These are phyloP conservation scores for Apomyelois bistriatella DNA, from an alignment of 2,888 invertebrate species.

Conservation along the genomic window DNA sequence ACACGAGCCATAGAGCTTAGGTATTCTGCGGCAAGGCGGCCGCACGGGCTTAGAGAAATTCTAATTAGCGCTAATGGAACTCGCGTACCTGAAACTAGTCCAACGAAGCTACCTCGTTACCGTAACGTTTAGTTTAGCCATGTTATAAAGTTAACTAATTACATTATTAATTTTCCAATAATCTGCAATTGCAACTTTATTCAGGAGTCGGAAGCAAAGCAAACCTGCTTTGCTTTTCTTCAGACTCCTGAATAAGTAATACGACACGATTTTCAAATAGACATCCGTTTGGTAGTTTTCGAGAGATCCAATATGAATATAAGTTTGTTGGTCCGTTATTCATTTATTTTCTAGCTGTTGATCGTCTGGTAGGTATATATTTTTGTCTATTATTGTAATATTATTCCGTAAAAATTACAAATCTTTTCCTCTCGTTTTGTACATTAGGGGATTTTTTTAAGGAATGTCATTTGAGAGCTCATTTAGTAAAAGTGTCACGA, in stretches of 20 bases:
- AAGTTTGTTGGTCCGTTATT: no score
- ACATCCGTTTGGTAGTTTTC: not conserved
- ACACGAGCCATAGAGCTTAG: conserved; percentile 2
- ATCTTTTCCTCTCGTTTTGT: no score
- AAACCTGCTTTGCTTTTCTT: not conserved
- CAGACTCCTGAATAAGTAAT: conserved; percentile 1
- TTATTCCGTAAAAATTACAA: no score
- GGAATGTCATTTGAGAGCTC: no score
- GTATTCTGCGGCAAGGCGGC: conserved; percentile 23
- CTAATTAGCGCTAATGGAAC: conserved; percentile 72
- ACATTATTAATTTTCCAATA: not conserved
- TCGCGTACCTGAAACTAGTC: conserved; percentile 55
- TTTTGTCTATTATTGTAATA: no score
- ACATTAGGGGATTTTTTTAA: no score
- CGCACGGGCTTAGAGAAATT: conserved; percentile 50
- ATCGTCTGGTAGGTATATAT: no score
- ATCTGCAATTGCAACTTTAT: not conserved
- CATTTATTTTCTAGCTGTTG: no score
- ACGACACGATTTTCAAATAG: not conserved
- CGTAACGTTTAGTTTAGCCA: conserved; percentile 6
- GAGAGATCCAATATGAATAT: no score
- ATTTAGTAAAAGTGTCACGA: no score
- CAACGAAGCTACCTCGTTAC: conserved; percentile 27
- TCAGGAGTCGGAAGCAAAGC: no score
- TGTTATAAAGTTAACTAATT: conserved; percentile 10